These are phyloP conservation scores for Teleogryllus occipitalis DNA, from an alignment of 1,140 invertebrate genomes.

Conservation along the genomic window DNA sequence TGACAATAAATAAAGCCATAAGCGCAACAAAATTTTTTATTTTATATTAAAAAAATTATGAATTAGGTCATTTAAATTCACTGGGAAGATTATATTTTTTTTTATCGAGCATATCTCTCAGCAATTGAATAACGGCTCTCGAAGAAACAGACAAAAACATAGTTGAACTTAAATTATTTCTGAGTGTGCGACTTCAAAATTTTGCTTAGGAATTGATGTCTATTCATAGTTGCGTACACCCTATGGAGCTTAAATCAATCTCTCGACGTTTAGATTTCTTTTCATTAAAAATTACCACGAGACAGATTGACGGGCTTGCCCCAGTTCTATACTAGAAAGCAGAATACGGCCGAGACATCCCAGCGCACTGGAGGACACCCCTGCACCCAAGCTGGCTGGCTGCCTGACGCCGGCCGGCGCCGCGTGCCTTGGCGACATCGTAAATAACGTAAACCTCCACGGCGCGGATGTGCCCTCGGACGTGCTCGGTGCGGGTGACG, in stretches of 20 bases:
- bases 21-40: no score
- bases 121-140: no score
- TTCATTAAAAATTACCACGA: neutral
- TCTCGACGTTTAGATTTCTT: neutral
- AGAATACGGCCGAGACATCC: neutral
- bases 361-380: neutral
- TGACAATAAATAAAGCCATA: no score
- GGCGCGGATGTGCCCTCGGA: neutral
- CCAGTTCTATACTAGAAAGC: neutral
- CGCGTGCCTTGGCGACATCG: neutral
- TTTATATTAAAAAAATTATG: no score
- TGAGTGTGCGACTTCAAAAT: no score
- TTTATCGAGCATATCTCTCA: no score
- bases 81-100: no score
- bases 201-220: no score
- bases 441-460: neutral
- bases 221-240: no score
- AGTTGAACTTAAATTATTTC: no score
- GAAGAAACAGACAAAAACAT: no score
- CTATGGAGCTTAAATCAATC: neutral
- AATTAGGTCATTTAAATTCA: no score
- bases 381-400: neutral
- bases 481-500: neutral
- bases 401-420: neutral
- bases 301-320: neutral